These are phyloP conservation scores for Pterostichus madidus DNA, from an alignment of 2,888 invertebrate species.

Conservation along the genomic window DNA sequence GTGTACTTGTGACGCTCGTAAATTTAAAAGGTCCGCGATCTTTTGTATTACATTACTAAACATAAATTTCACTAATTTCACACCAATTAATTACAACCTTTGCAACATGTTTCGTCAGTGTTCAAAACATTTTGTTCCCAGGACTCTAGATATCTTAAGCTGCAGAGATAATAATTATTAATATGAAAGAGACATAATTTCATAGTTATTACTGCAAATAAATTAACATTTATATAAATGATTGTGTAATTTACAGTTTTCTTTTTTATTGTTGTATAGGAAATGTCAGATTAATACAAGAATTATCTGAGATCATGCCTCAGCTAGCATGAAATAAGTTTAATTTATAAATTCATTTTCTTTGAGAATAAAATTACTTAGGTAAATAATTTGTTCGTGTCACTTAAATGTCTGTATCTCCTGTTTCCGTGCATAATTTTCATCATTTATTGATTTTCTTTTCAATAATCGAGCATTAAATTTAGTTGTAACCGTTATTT, in stretches of 20 bases:
- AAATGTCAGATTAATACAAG: slow-evolving; percentile 1
- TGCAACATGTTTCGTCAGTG: slow-evolving; percentile 37
- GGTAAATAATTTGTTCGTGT: neutral
- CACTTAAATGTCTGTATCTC: no score
- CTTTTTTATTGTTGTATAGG: slow-evolving; percentile 8
- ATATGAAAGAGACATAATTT: slow-evolving; percentile 18
- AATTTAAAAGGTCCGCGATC: slow-evolving; percentile 26
- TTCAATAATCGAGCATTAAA: no score
- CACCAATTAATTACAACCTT: slow-evolving; percentile 49
- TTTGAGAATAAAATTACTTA: neutral
- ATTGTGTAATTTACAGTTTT: slow-evolving; percentile 22
- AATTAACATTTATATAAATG: slow-evolving; percentile 35
- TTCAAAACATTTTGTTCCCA: slow-evolving; percentile 11
- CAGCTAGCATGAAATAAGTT: no score
- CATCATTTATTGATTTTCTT: no score
- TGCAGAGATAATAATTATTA: slow-evolving; percentile 27
- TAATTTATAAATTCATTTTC: no score
- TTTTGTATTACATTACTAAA: slow-evolving; percentile 16
- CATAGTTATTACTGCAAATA: slow-evolving; percentile 4
- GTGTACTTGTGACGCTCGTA: slow-evolving; percentile 9
- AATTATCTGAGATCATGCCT: slow-evolving; percentile 1
- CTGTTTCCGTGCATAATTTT: no score
- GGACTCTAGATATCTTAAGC: slow-evolving; percentile 5
- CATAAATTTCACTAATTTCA: slow-evolving; percentile 42
- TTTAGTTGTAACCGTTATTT: no score